A percentile compares a stretch with the other conserved stretches of the same genome.
phyloP scores from a whole-genome alignment of 1,140 invertebrate genomes.

The Sycophaga agraensis region DNA sequence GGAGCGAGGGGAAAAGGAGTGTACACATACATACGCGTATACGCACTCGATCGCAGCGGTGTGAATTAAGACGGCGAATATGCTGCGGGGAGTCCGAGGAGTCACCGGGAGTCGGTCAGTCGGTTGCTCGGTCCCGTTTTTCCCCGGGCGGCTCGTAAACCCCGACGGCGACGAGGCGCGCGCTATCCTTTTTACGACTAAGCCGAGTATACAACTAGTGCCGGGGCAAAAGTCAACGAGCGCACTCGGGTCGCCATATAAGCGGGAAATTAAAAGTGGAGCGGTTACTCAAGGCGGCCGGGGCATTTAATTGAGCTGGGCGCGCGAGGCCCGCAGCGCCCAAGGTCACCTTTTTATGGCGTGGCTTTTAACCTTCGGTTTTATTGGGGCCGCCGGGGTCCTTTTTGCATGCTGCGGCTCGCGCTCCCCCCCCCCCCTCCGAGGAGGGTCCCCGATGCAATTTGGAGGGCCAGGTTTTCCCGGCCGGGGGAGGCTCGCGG shows the following conservation, averaged over 20 bases:
- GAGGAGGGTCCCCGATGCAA: too few species aligned
- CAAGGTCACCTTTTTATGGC: conserved; percentile 15
- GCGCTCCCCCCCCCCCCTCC: too few species aligned
- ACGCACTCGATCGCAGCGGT: too few species aligned
- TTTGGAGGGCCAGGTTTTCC: not conserved
- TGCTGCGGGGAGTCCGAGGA: too few species aligned
- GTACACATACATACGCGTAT: too few species aligned
- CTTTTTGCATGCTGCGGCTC: not conserved
- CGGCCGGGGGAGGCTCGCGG: not conserved
- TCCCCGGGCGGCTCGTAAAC: too few species aligned
- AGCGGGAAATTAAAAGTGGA: conserved; percentile 37
- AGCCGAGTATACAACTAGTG: not conserved
- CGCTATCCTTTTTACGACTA: conserved; percentile 1
- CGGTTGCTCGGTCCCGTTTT: too few species aligned
- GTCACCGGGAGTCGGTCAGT: too few species aligned
- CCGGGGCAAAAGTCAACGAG: not conserved
- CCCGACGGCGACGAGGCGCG: too few species aligned
- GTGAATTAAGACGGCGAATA: too few species aligned
- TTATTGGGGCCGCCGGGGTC: not conserved
- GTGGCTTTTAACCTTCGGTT: not conserved
- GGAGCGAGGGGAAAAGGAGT: too few species aligned
- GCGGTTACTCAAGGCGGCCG: conserved; percentile 31
- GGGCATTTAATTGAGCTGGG: conserved; percentile 4
- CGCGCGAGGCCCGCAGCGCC: too few species aligned
- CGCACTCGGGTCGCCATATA: not conserved